Percentiles rank a stretch among this genome's conserved stretches.
phyloP scores from a whole-genome alignment of 1,140 invertebrate genomes.

The Papilio xuthus region DNA sequence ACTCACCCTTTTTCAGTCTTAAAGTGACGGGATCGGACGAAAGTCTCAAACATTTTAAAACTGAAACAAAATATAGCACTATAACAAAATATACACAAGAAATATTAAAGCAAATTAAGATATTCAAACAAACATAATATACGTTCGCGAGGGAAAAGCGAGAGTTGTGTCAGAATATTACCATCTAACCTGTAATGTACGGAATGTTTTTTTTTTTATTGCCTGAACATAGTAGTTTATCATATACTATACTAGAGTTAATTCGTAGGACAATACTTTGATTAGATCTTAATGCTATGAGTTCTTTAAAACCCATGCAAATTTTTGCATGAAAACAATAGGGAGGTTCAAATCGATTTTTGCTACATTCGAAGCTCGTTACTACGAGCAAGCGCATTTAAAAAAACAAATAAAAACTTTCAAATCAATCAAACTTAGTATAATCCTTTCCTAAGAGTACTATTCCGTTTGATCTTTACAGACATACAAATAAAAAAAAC shows the following conservation, averaged over 20 bases:
- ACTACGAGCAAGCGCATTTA: neutral
- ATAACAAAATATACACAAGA: neutral
- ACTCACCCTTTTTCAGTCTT: slow-evolving; percentile 93
- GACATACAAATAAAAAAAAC: neutral
- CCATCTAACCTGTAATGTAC: neutral
- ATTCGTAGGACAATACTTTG: neutral
- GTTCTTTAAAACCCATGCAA: neutral
- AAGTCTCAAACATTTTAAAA: slow-evolving; percentile 94
- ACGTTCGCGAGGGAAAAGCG: neutral
- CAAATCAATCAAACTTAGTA: neutral
- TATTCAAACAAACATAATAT: neutral
- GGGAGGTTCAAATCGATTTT: neutral
- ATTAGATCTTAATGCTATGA: neutral
- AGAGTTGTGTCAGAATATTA: neutral
- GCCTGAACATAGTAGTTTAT: neutral
- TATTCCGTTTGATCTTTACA: neutral
- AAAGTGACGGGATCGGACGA: slow-evolving; percentile 93
- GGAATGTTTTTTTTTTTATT: neutral
- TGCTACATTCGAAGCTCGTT: neutral
- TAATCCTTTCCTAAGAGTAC: neutral
- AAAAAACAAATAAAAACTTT: neutral
- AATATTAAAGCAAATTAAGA: neutral
- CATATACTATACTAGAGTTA: neutral
- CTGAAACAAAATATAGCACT: slow-evolving; percentile 84
- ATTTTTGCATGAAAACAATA: neutral